Base-by-base conservation (phyloP, 1,140 invertebrate species). In the Papilio glaucus region DNA sequence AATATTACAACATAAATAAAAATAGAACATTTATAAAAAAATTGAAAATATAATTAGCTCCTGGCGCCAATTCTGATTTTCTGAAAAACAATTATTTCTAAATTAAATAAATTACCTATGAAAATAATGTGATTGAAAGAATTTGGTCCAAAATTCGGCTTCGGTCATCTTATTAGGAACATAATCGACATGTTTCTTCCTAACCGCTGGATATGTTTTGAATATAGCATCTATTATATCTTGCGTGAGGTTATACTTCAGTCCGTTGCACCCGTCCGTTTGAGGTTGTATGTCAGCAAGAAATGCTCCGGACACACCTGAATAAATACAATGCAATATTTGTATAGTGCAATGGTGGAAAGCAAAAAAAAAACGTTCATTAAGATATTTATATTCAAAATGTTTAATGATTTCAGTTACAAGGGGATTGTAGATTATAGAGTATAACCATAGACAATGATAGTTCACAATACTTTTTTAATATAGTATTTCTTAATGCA, bases 111-210 rank as follows among this genome's bases (percentile, higher is more conserved):
- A 73, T 74, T 87, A 94, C 94, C 95, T 94, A 94, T 99, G 98
- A 95, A 99, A 99, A 94, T 99, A 99, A 94, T 99, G 99, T 18
- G 98, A 99, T 88, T 99, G 99, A 94, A 99, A 99, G 93, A 99
- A 99, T 82, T 99, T 98, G 10, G 98, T 99, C 99, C 99, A 99
- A 94, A 99, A 99, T 85, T 99, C 98, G 1, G 97, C 95, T 93
- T 99, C 99, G 0, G 96, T 96, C 95, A 99, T 96, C 94, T 98
- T 98, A 76, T 97, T 95, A 60, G 99, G 99, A 41, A 99, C 99
- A 94, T 98, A 97, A 93, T 99, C 98, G 75, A 96, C 93, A 94
- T 99, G 98, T 95, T 99, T 99, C 94, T 96, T 97, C 86, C 98
- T 97, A 0, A 99, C 99, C 82, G 98, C 98, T 29, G 99, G 99